A percentile compares a stretch with the other conserved stretches of the same genome.
phyloP scores from a whole-genome alignment of 1,140 invertebrate species.

The Mylabris phalerata region DNA sequence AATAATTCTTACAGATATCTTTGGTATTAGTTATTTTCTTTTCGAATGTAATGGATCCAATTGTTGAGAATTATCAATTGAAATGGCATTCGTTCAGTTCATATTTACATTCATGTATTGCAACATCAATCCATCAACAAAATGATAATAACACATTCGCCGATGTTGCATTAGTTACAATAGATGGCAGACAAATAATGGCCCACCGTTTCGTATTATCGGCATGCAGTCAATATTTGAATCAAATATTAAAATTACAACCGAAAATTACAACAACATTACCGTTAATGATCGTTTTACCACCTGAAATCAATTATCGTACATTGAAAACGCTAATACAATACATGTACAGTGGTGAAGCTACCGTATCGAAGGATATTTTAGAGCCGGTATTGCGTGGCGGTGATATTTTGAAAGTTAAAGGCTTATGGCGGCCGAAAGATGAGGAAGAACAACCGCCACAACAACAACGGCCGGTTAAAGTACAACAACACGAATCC shows the following conservation, averaged over 20 bases:
- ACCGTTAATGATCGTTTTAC: constrained; percentile 66
- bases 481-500: not conserved
- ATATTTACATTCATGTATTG: constrained; percentile 72
- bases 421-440: constrained; percentile 61
- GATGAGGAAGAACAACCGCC: constrained; percentile 42
- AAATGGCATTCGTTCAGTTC: constrained; percentile 80
- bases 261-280: constrained; percentile 50
- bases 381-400: constrained; percentile 70
- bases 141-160: constrained; percentile 59
- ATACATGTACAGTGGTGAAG: constrained; percentile 79
- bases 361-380: constrained; percentile 76
- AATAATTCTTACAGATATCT: not conserved
- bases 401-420: constrained; percentile 69
- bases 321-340: constrained; percentile 74
- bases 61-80: constrained; percentile 69
- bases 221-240: constrained; percentile 58
- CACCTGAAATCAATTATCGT: constrained; percentile 69
- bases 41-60: constrained; percentile 24
- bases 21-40: not conserved
- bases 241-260: constrained; percentile 49
- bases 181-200: constrained; percentile 71
- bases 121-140: constrained; percentile 55
- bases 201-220: constrained; percentile 82
- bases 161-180: constrained; percentile 74
- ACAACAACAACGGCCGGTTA: constrained; percentile 4